Percentiles rank a stretch among this genome's conserved stretches.
phyloP scores from a whole-genome alignment of 2,797 vertebrate species.

The Phyllotis vaccarum region DNA sequence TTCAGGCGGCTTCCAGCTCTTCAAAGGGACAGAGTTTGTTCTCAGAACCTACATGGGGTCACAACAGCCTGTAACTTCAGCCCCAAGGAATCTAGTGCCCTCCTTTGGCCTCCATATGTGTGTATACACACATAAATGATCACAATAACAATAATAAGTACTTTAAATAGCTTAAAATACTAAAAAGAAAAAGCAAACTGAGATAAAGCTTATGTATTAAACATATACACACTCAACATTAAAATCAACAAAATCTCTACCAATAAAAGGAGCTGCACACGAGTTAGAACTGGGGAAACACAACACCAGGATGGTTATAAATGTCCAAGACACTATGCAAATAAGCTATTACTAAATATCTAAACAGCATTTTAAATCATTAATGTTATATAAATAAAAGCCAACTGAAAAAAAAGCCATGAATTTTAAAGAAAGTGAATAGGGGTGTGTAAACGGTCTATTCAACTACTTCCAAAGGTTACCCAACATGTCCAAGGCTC shows the following conservation, averaged over 20 bases:
- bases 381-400: neutral
- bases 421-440: neutral
- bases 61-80: neutral
- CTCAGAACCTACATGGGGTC: neutral
- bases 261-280: neutral
- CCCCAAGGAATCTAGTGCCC: neutral
- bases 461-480: neutral
- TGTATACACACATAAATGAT: neutral
- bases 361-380: conserved; percentile 22
- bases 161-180: neutral
- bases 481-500: neutral
- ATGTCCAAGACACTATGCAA: neutral
- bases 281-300: neutral
- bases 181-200: neutral
- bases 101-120: neutral
- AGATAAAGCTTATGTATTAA: conserved; percentile 48
- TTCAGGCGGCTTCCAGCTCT: neutral
- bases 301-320: neutral
- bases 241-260: conserved; percentile 15
- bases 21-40: neutral
- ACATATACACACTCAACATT: neutral
- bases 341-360: conserved; percentile 3
- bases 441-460: neutral
- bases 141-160: neutral
- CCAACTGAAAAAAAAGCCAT: neutral